Evolutionary conservation across 2,888 invertebrate species (phyloP), one percentile per base, ranked within the genome.

Genomic region (Ophraella communa): DNA sequence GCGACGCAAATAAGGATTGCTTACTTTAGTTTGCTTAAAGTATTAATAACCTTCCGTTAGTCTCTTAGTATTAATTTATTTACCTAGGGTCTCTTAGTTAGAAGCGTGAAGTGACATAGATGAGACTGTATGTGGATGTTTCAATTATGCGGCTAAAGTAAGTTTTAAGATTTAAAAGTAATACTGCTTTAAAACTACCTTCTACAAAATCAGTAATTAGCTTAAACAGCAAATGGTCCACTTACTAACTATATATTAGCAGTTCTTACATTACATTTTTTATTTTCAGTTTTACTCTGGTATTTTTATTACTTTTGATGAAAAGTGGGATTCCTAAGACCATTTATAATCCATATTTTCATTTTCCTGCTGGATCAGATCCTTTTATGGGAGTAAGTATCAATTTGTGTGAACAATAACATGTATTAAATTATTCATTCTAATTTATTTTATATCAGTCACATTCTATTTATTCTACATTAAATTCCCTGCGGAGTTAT

Each of bases 351-450:
- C 66, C 71, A 3, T 71, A 69, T 45, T 74, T 74, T 42, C 74
- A 74, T 54, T 74, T 71, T 68, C 71, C 74, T 11, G 67, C 66
- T 21, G 73, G 71, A 53, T 68, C 66, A 1, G 67, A 67, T 18
- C 68, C 71, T 20, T 73, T 69, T 59, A 72, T 71, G 69, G 73
- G 73, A 27, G 73, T 73, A 70, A 72, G 73, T 53, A 62, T 30
- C 11, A 10, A 3, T 10, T 30, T 3, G n/a, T n/a, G n/a, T n/a
- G n/a, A n/a, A n/a, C n/a, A n/a, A n/a, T n/a, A n/a, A n/a, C n/a
- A n/a, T n/a, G n/a, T n/a, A n/a, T n/a, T n/a, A n/a, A n/a, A n/a
- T n/a, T n/a, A n/a, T n/a, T n/a, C n/a, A n/a, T n/a, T n/a, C n/a
- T n/a, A n/a, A n/a, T n/a, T n/a, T n/a, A n/a, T n/a, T n/a, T n/a